Base-by-base conservation (phyloP, 2,888 invertebrate genomes). In the Hirtodrosophila cameraria region DNA sequence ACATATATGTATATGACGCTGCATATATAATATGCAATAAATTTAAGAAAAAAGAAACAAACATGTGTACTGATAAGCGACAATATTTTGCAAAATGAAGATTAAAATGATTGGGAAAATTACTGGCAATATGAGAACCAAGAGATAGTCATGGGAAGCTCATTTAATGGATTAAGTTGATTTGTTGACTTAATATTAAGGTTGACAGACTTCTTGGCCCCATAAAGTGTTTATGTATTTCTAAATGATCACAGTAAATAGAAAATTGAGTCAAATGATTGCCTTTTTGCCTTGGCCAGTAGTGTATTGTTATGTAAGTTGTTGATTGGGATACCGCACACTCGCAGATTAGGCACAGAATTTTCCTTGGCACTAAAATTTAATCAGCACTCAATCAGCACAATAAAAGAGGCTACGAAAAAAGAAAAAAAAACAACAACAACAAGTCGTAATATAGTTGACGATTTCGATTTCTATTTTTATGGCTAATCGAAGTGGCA, bases 321-420 rank as follows among this genome's bases (percentile, higher is more conserved):
- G 6, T 27, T 54, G 35, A 63, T 57, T 48, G 50, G 53, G 42
- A 58, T 63, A 59, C 69, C 39, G 48, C 49, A 61, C 52, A 27
- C 27, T 28, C 31, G 30, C 25, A 52, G 70, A 66, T 62, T 58
- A 62, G 53, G 35, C 36, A 25, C 6, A 30, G 61, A 57, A 48
- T 54, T 72, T 70, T 68, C 59, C 65, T 63, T 64, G 62, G 42
- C 78, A 66, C 72, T 77, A 46, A 58, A 68, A 58, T 55, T 62
- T 75, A 65, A 78, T 75, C 82, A 63, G 62, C 60, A 49, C 60
- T 61, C 68, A 75, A 78, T 81, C 64, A 50, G 54, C 36, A 35
- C 54, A 41, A 66, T 60, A 72, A 73, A 67, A 59, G 13, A 8
- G 46, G 11, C 45, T 30, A 4, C 36, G 15, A 28, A 20, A 41